Conservation (phyloP, 2,113 vertebrate genomes). For the Prietella phreatophila region DNA sequence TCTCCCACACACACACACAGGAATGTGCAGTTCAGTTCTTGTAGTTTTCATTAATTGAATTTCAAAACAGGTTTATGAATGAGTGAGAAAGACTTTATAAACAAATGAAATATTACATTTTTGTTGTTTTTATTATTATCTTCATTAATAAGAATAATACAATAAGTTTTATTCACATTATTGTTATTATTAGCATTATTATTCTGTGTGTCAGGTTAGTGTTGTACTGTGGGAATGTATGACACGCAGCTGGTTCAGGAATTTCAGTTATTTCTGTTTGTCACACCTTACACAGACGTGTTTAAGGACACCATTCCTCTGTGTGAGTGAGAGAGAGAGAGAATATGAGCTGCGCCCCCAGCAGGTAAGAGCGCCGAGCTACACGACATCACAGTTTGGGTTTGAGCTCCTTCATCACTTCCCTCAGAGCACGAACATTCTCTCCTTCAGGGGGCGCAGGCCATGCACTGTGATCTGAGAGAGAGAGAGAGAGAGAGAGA, state of each 20-base stretch:
- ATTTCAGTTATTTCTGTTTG: neutral
- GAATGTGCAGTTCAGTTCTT: neutral
- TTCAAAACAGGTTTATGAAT: neutral
- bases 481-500: neutral
- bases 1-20: neutral
- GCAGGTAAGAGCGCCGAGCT: neutral
- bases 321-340: neutral
- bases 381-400: conserved; percentile 67
- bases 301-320: neutral
- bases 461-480: conserved; percentile 14
- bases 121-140: neutral
- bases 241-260: neutral
- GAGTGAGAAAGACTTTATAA: too few species aligned
- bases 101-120: too few species aligned
- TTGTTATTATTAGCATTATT: neutral
- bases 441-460: conserved; percentile 70
- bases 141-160: neutral
- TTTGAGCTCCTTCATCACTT: conserved; percentile 64
- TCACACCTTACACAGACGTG: neutral
- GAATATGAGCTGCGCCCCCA: neutral
- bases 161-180: neutral
- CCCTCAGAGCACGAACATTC: conserved; percentile 72
- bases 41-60: neutral
- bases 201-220: neutral
- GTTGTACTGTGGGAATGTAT: neutral